A percentile compares a stretch with the other conserved stretches of the same genome.
Conservation (phyloP, 2,113 vertebrate genomes). For the Onychostruthus taczanowskii region DNA sequence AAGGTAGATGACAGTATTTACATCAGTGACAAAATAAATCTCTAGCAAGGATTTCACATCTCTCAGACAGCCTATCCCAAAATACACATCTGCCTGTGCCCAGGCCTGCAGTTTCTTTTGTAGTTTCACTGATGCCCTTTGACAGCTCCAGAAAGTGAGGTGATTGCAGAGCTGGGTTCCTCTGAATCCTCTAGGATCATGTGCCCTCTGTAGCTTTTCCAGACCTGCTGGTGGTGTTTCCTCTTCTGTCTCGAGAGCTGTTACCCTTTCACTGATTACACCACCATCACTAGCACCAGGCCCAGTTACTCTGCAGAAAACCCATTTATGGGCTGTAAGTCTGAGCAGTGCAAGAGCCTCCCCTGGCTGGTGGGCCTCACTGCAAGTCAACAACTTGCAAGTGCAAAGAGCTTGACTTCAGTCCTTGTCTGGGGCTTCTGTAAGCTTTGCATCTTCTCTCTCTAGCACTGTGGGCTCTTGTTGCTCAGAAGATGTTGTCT, state of each 20-base stretch:
- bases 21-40: not conserved
- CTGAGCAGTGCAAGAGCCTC: not conserved
- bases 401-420: not conserved
- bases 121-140: not conserved
- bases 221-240: not conserved
- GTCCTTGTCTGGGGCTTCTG: not conserved
- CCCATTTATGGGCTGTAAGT: not conserved
- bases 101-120: not conserved
- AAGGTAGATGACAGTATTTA: not conserved
- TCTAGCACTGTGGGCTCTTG: rapidly evolving
- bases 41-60: not conserved
- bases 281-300: not conserved
- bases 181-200: not conserved
- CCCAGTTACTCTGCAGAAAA: not conserved
- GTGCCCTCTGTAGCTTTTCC: not conserved
- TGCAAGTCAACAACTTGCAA: not conserved
- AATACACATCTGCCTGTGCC: not conserved
- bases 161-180: not conserved
- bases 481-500: not conserved
- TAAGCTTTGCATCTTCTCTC: not conserved
- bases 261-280: not conserved
- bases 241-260: not conserved
- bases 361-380: not conserved
- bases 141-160: not conserved
- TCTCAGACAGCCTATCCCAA: not conserved